phyloP scores from a whole-genome alignment of 2,888 invertebrate genomes.

The Amiota minor region DNA sequence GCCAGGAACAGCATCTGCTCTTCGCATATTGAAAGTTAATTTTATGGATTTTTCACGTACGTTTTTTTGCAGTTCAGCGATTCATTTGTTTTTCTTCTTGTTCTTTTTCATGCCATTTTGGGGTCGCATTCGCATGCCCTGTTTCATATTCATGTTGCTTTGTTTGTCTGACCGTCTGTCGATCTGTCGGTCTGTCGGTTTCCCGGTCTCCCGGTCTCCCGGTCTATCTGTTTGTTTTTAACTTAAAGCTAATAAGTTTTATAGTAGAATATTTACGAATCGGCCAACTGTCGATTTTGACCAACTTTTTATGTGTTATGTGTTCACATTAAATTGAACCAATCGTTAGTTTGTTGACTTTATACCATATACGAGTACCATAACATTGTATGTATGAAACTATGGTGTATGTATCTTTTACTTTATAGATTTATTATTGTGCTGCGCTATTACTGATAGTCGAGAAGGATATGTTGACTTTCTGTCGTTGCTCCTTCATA shows the following conservation, averaged over 20 bases:
- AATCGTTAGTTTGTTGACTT: slow-evolving; percentile 7
- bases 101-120: slow-evolving; percentile 7
- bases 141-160: no score
- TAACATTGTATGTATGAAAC: no score
- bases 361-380: neutral
- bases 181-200: no score
- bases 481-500: no score
- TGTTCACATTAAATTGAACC: no score
- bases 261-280: no score
- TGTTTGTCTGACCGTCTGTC: no score
- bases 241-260: neutral
- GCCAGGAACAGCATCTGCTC: slow-evolving; percentile 14
- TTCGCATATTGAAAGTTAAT: slow-evolving; percentile 48
- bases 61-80: slow-evolving; percentile 28
- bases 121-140: neutral
- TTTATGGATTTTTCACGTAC: slow-evolving; percentile 48
- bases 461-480: no score
- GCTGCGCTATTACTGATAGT: slow-evolving; percentile 19
- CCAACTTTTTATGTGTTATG: neutral
- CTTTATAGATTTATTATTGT: slow-evolving; percentile 18
- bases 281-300: slow-evolving; percentile 5
- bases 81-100: neutral
- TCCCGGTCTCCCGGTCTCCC: neutral
- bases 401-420: slow-evolving; percentile 22
- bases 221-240: slow-evolving; percentile 3